Evolutionary conservation across 1,140 invertebrate genomes (phyloP), one percentile per base, ranked within the genome.

Genomic region (Sycophaga agraensis): DNA sequence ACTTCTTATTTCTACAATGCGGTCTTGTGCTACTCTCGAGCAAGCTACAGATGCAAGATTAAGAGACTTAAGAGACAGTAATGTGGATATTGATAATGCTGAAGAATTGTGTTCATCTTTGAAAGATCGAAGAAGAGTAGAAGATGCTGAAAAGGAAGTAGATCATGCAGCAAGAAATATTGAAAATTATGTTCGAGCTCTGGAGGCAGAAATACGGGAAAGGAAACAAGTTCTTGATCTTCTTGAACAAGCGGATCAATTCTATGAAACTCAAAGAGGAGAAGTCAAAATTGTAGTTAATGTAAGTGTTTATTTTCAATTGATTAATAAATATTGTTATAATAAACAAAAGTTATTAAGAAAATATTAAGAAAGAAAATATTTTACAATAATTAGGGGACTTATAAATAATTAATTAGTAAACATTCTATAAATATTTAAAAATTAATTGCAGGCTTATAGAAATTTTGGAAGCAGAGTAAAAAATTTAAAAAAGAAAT

Each of bases 251-350:
- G 90, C 90, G 17, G 89, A 93, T 69, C 86, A 89, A 54, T 96
- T 92, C 79, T 94, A 96, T 78, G 90, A 92, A 56, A 91, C 89
- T 16, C 93, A 97, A 77, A 85, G 89, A 51, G 89, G 89, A 24
- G 94, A 97, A 84, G 94, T 94, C 2, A 96, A 94, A 84, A 89
- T 95, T 70, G 94, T 97, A 24, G 90, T 89, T 39, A 93, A 93
- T 85, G 93, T 94, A 83, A 89, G 88, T 88, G 63, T 8, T 48
- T 17, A 8, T 39, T 39, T 12, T 14, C 11, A 6, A 8, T 39
- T 39, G 4, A n/a, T 19, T 42, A 17, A 19, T 42, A 19, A 19
- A 6, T 42, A 19, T 42, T 2, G 21, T 2, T 42, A 19, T 19
- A 19, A 19, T 19, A 19, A 19, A 8, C 17, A 42, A 42, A 19